Percentiles rank a stretch among this genome's conserved stretches.
phyloP scores from a whole-genome alignment of 2,888 invertebrate species.

The Agrotis puta region DNA sequence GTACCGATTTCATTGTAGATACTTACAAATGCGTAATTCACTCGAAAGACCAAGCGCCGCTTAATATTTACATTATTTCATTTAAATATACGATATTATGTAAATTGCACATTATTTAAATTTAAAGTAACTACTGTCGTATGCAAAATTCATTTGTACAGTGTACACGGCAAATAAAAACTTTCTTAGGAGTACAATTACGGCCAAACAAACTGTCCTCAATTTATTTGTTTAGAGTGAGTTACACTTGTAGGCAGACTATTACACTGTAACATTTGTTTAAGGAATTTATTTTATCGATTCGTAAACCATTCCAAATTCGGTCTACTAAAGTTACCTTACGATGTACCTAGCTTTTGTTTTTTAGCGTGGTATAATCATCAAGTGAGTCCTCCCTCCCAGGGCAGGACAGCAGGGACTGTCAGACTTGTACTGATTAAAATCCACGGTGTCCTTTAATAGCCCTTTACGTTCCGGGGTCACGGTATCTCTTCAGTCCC shows the following conservation, averaged over 20 bases:
- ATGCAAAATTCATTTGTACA: conserved; percentile 58
- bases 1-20: neutral
- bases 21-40: conserved; percentile 1
- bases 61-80: conserved; percentile 18
- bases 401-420: too few relatives aligned
- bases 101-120: conserved; percentile 53
- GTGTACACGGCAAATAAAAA: conserved; percentile 60
- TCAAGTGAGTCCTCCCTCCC: too few relatives aligned
- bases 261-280: conserved; percentile 5
- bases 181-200: conserved; percentile 68
- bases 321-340: too few relatives aligned
- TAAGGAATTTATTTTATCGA: neutral
- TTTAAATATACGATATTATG: conserved; percentile 42
- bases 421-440: too few relatives aligned
- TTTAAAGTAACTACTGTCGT: conserved; percentile 46
- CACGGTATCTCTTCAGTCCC: too few relatives aligned
- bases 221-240: conserved; percentile 43
- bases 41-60: conserved; percentile 14
- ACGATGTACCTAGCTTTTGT: too few relatives aligned
- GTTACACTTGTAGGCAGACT: conserved; percentile 35
- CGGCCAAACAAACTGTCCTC: conserved; percentile 56
- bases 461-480: too few relatives aligned
- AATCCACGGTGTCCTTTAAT: too few relatives aligned
- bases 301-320: neutral
- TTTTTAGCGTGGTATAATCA: too few relatives aligned